These are phyloP conservation scores for Ceramica pisi DNA, from an alignment of 2,888 invertebrate species.

Conservation along the genomic window DNA sequence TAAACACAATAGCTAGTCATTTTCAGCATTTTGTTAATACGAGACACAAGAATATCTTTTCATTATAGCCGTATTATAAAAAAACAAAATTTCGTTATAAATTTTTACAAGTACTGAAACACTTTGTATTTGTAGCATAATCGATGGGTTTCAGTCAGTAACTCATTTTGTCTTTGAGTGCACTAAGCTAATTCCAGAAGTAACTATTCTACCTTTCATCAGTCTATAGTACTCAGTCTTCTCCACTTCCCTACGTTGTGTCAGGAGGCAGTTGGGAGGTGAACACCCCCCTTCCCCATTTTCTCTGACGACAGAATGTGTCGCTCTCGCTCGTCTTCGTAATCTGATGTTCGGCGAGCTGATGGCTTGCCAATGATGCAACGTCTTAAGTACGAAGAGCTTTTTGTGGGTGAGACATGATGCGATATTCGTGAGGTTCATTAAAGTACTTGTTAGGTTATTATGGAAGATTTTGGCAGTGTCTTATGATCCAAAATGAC, in stretches of 20 bases:
- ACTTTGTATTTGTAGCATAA: neutral
- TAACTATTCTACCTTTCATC: neutral
- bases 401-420: neutral
- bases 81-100: neutral
- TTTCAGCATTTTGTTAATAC: neutral
- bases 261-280: too few relatives aligned
- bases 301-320: slow-evolving; percentile 9
- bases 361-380: slow-evolving; percentile 21
- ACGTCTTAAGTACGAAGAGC: neutral
- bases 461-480: neutral
- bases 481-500: neutral
- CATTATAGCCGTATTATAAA: too few relatives aligned
- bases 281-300: too few relatives aligned
- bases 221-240: neutral
- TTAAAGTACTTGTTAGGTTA: neutral
- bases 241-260: neutral
- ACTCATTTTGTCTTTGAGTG: neutral
- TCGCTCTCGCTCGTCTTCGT: slow-evolving; percentile 11
- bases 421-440: neutral
- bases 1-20: neutral
- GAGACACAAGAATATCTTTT: neutral
- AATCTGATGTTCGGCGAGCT: slow-evolving; percentile 24
- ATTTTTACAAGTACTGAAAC: neutral
- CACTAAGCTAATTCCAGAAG: neutral
- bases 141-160: neutral